Conservation (phyloP, 2,888 invertebrate species). For the Mimas tiliae region DNA sequence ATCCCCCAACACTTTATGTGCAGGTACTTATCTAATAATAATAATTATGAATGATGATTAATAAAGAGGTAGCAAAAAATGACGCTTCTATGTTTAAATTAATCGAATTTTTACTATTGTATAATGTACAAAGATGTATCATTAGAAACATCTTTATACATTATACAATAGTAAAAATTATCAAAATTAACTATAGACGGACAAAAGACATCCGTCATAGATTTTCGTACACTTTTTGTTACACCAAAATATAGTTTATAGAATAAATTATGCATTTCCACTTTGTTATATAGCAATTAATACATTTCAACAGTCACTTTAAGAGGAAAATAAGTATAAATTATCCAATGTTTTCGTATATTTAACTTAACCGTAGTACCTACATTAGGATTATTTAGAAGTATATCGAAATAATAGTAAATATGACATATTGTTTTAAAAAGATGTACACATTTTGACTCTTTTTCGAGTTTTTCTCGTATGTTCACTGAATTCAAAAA, state of each 20-base stretch:
- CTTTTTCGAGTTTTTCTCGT: background rate
- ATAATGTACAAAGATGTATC: background rate
- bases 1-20: slow-evolving; percentile 85
- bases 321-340: too few species aligned
- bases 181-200: too few species aligned
- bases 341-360: too few species aligned
- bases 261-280: too few species aligned
- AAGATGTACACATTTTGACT: background rate
- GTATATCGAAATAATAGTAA: background rate
- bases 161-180: background rate
- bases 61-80: background rate
- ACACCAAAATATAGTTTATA: too few species aligned
- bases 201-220: too few species aligned
- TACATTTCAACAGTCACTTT: too few species aligned
- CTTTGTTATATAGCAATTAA: too few species aligned
- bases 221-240: background rate
- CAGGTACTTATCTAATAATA: slow-evolving; percentile 65
- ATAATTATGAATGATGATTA: background rate
- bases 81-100: background rate
- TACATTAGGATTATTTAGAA: too few species aligned
- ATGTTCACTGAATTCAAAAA: too few species aligned
- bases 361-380: too few species aligned
- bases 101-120: background rate
- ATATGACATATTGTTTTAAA: background rate
- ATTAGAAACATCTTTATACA: background rate